These are phyloP conservation scores for Ooceraea biroi DNA, from an alignment of 1,140 invertebrate species.

Conservation along the genomic window DNA sequence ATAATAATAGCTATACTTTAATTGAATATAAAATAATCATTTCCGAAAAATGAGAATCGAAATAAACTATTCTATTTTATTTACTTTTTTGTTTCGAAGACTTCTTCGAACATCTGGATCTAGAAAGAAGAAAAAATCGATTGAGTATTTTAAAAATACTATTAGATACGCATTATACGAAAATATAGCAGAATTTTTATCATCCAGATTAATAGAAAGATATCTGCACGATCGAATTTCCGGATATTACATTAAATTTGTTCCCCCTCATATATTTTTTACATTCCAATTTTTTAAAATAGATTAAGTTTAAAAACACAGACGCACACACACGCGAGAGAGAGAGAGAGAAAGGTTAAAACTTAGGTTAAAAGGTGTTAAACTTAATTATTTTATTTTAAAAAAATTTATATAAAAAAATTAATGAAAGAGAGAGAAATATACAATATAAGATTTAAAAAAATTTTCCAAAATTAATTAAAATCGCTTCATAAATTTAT, in stretches of 20 bases:
- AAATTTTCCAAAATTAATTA: too few relatives aligned
- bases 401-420: conserved; percentile 20
- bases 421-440: neutral
- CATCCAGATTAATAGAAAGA: conserved; percentile 3
- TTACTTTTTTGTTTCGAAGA: conserved; percentile 21
- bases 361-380: too few relatives aligned
- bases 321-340: too few relatives aligned
- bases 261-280: too few relatives aligned
- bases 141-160: conserved; percentile 22
- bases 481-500: too few relatives aligned
- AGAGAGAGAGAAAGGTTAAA: too few relatives aligned
- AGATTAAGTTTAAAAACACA: too few relatives aligned
- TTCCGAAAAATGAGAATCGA: neutral
- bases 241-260: neutral
- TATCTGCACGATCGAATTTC: neutral
- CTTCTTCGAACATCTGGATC: conserved; percentile 58
- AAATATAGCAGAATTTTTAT: conserved; percentile 19
- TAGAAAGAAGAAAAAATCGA: conserved; percentile 7
- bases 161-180: neutral
- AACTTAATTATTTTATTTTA: conserved; percentile 24
- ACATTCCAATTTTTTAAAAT: too few relatives aligned
- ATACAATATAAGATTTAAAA: neutral
- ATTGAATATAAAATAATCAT: neutral
- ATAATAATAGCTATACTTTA: too few relatives aligned
- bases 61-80: conserved; percentile 16